Evolutionary conservation across 2,888 invertebrate species (phyloP).

Genomic region (Alviniconcha strummeri): DNA sequence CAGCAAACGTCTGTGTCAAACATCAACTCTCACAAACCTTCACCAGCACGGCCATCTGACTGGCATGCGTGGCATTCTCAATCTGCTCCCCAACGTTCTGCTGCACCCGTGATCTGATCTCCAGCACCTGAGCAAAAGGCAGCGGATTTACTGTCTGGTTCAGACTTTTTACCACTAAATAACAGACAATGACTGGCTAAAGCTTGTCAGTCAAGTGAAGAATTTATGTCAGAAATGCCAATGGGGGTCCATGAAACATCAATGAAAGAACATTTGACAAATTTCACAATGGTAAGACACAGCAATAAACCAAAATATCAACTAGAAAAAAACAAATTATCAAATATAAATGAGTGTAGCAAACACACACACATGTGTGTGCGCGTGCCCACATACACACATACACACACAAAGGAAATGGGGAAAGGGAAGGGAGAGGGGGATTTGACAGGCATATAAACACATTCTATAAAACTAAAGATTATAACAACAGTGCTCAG

Average conservation of each 20-base stretch:
- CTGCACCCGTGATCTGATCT: constrained; percentile 19
- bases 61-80: constrained; percentile 21
- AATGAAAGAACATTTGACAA: too few relatives aligned
- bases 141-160: not conserved
- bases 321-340: too few relatives aligned
- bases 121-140: constrained; percentile 14
- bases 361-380: not conserved
- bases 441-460: too few relatives aligned
- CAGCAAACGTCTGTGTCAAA: not conserved
- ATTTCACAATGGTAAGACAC: too few relatives aligned
- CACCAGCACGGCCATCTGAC: constrained; percentile 24
- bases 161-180: not conserved
- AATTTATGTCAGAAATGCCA: too few relatives aligned
- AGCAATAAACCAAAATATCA: too few relatives aligned
- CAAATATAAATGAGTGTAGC: not conserved
- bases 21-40: constrained; percentile 2
- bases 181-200: too few relatives aligned
- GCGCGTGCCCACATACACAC: not conserved
- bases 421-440: too few relatives aligned
- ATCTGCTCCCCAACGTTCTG: constrained; percentile 13
- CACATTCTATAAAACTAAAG: too few relatives aligned
- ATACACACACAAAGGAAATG: not conserved
- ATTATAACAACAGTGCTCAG: too few relatives aligned
- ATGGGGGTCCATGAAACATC: too few relatives aligned
- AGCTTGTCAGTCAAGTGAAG: too few relatives aligned